These are phyloP conservation scores for Dreissena rostriformis DNA, from an alignment of 1,140 invertebrate genomes.

Conservation along the genomic window DNA sequence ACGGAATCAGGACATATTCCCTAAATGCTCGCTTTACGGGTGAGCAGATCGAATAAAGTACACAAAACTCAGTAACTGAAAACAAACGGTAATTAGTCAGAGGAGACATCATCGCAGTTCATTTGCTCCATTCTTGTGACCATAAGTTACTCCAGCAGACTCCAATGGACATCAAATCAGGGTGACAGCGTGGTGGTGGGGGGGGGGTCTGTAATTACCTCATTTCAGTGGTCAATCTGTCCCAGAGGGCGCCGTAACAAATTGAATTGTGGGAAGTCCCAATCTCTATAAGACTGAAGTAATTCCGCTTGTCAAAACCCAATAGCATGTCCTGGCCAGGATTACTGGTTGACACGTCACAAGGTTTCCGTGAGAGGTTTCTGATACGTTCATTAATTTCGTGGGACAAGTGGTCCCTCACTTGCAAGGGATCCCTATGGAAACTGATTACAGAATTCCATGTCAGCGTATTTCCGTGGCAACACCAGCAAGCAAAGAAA, in stretches of 20 bases:
- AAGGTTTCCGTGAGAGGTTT: constrained; percentile 12
- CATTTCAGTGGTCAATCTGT: constrained; percentile 46
- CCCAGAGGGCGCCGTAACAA: constrained; percentile 36
- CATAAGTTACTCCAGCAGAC: too few species aligned
- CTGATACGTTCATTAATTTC: constrained; percentile 40
- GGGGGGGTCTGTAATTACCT: constrained; percentile 23
- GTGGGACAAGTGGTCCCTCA: constrained; percentile 5
- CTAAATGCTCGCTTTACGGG: too few species aligned
- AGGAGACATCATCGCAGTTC: too few species aligned
- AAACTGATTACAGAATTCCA: constrained; percentile 48
- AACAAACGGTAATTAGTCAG: too few species aligned
- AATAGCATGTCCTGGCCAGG: constrained; percentile 16
- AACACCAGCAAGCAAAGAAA: constrained; percentile 10
- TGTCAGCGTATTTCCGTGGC: constrained; percentile 37
- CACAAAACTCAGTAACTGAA: too few species aligned
- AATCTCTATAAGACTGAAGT: constrained; percentile 26
- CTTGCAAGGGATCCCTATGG: constrained; percentile 13
- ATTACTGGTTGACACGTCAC: constrained; percentile 28
- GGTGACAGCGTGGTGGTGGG: too few species aligned
- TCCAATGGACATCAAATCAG: too few species aligned
- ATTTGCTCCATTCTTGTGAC: too few species aligned
- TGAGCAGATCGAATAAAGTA: too few species aligned
- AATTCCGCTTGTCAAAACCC: constrained; percentile 44
- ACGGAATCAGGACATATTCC: too few species aligned
- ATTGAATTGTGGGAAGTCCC: constrained; percentile 52